phyloP scores from a whole-genome alignment of 2,888 invertebrate genomes.

The Oscheius sp. region DNA sequence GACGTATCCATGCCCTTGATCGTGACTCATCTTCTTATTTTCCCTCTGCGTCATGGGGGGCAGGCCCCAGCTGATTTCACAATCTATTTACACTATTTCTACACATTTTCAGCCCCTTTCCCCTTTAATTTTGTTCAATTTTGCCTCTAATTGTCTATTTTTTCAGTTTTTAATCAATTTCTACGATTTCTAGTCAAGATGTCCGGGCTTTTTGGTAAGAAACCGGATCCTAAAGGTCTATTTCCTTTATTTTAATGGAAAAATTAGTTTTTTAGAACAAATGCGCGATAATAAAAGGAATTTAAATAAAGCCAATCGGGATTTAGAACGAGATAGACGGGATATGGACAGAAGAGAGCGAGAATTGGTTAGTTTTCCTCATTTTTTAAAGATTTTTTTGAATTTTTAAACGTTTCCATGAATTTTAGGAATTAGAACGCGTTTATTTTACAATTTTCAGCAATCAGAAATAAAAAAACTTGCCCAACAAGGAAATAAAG shows the following conservation, averaged over 20 bases:
- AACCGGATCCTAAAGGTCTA: conserved; percentile 64
- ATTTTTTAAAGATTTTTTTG: neutral
- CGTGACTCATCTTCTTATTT: too few species aligned
- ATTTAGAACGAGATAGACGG: conserved; percentile 85
- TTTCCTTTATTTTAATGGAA: conserved; percentile 9
- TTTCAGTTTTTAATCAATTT: too few species aligned
- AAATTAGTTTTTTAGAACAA: conserved; percentile 79
- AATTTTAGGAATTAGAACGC: too few species aligned
- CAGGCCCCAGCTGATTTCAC: neutral
- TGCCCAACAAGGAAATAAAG: conserved; percentile 88
- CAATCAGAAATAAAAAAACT: conserved; percentile 89
- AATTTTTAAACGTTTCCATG: neutral
- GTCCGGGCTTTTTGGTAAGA: conserved; percentile 38
- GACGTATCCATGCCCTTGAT: too few species aligned
- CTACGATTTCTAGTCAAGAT: neutral
- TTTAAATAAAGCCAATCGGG: conserved; percentile 84
- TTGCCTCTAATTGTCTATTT: neutral
- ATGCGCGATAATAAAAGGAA: conserved; percentile 86
- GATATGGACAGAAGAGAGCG: conserved; percentile 89
- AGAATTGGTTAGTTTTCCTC: conserved; percentile 80
- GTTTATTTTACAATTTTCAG: too few species aligned
- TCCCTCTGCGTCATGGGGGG: too few species aligned
- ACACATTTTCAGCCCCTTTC: too few species aligned
- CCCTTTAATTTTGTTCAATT: neutral
- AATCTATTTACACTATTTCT: neutral